These are phyloP conservation scores for Epirrita christyi DNA, from an alignment of 2,888 invertebrate genomes.

Conservation along the genomic window DNA sequence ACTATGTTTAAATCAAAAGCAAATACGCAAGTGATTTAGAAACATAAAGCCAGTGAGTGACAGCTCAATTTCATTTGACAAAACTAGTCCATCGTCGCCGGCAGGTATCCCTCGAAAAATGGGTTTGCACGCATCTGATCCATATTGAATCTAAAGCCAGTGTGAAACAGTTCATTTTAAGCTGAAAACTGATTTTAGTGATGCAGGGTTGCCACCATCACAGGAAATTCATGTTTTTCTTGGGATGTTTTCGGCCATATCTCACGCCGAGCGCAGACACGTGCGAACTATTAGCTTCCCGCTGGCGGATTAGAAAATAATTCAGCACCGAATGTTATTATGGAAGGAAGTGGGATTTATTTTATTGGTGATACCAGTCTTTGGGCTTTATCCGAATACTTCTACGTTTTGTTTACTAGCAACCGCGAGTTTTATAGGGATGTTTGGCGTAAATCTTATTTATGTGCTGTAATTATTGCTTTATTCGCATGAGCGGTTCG, in stretches of 20 bases:
- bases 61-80: background rate
- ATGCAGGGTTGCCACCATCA: slow-evolving; percentile 33
- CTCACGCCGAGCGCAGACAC: slow-evolving; percentile 76
- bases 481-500: slow-evolving; percentile 74
- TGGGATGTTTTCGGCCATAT: slow-evolving; percentile 77
- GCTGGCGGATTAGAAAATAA: slow-evolving; percentile 82
- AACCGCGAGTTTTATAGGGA: slow-evolving; percentile 69
- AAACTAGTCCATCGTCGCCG: no score
- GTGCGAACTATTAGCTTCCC: slow-evolving; percentile 83
- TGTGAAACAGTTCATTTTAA: background rate
- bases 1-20: no score
- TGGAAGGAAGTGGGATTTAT: slow-evolving; percentile 79
- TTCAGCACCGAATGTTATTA: slow-evolving; percentile 83
- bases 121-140: no score
- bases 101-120: no score
- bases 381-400: slow-evolving; percentile 72
- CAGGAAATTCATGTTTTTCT: slow-evolving; percentile 82
- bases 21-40: no score
- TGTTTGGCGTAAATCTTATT: slow-evolving; percentile 75
- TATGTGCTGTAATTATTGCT: slow-evolving; percentile 79
- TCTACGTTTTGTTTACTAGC: slow-evolving; percentile 73
- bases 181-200: background rate
- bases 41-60: no score
- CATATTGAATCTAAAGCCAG: background rate
- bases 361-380: slow-evolving; percentile 73